Conservation (phyloP, 2,797 vertebrate genomes). For the Buphagus erythrorhynchus region DNA sequence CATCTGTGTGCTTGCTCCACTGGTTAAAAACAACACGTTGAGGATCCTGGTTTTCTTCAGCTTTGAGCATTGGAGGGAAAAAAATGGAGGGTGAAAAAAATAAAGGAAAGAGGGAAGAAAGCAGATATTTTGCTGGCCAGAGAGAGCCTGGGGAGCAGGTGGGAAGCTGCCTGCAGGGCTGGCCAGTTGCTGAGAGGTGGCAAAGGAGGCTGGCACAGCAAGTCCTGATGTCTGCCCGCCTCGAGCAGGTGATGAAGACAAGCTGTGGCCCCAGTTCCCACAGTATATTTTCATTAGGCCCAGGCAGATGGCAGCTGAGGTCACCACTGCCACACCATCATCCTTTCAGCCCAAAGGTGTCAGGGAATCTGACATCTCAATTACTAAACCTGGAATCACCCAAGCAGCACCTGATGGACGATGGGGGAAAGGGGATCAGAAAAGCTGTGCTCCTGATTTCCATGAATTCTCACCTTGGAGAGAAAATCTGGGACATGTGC, state of each 20-base stretch:
- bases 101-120: neutral
- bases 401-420: neutral
- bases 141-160: neutral
- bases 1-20: neutral
- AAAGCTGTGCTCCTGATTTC: neutral
- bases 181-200: neutral
- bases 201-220: constrained; percentile 27
- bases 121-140: neutral
- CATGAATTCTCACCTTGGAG: neutral
- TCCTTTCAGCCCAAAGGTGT: neutral
- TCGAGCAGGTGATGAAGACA: constrained; percentile 33
- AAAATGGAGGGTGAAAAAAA: fast-evolving
- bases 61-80: neutral
- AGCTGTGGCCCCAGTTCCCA: constrained; percentile 45
- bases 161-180: neutral
- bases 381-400: constrained; percentile 1
- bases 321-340: constrained; percentile 9
- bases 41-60: neutral
- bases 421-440: neutral
- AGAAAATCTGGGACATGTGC: neutral
- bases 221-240: neutral
- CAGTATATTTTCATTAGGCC: constrained; percentile 47
- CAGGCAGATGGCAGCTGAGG: constrained; percentile 48
- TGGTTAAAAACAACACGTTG: fast-evolving
- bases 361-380: constrained; percentile 33